A percentile compares a stretch with the other conserved stretches of the same genome.
These are phyloP conservation scores for Pipistrellus pygmaeus DNA, from an alignment of 2,797 vertebrate species.

Conservation along the genomic window DNA sequence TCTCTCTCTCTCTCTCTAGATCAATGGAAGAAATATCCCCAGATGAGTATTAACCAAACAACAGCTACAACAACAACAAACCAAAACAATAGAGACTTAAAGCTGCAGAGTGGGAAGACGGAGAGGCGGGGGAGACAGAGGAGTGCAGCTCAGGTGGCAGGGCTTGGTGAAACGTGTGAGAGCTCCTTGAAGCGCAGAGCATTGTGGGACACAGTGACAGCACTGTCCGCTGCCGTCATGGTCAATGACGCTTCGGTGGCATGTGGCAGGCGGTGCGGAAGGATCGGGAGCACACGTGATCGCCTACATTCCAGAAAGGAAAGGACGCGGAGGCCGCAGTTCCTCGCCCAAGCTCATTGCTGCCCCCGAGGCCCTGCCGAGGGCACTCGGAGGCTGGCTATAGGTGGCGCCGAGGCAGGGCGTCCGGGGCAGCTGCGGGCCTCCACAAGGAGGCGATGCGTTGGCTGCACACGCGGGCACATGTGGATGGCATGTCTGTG, in stretches of 20 bases:
- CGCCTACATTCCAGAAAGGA: neutral
- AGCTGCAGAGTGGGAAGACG: neutral
- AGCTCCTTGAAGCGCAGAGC: no score
- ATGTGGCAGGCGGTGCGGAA: accelerated
- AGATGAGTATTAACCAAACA: no score
- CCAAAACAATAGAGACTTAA: neutral
- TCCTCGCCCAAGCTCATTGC: no score
- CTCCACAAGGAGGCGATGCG: accelerated
- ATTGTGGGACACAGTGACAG: accelerated
- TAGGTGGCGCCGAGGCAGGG: accelerated
- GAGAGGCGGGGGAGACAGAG: neutral
- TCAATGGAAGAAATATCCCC: no score
- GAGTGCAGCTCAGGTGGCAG: no score
- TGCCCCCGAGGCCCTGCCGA: accelerated
- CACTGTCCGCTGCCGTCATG: neutral
- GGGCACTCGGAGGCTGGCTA: no score
- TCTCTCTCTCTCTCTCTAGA: no score
- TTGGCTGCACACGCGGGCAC: neutral
- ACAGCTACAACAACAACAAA: no score
- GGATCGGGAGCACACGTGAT: accelerated
- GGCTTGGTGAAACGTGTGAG: neutral
- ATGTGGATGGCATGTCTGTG: accelerated
- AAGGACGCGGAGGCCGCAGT: accelerated
- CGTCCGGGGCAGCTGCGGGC: accelerated
- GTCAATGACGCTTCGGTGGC: no score